Base-by-base conservation (phyloP, 2,797 vertebrate species). In the Octomys mimax region DNA sequence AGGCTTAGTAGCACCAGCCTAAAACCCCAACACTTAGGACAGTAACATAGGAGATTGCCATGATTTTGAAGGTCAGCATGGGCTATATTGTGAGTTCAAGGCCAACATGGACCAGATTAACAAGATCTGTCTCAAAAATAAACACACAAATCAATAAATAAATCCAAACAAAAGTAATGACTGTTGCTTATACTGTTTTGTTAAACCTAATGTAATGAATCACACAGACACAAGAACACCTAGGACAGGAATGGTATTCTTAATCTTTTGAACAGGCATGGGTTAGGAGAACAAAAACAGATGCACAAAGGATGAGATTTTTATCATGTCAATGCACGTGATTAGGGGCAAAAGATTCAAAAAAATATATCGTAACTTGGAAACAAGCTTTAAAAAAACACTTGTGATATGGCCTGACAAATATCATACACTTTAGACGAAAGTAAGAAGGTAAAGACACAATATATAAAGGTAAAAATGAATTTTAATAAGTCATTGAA, bases 321-420 rank as follows among this genome's bases (percentile, higher is more conserved):
- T 54, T 19, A 42, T 54, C 21, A 7, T 26, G 21, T 18, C 12
- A 80, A 8, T 36, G 13, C 18, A 26, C 19, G 57, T 33, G 3
- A 10, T 26, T 33, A 1, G 2, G 8, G 26, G 24, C 0, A 19
- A 5, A 4, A 31, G 22, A 49, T 28, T 62, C 66, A 36, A 9
- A 61, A 31, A 22, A 64, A 24, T 39, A 24, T 39, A 71, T 71
- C 52, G 46, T 8, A 36, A 49, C 33, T n/a, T n/a, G 7, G 6
- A 66, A 75, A 73, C 54, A 70, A 91, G 11, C 1, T 46, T 75
- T 26, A 22, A 39, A 42, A 13, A 46, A 24, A 52, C 54, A 59
- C 0, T 9, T n/a, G 5, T 8, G 13, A 61, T 57, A 28, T 33
- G 10, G 1, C 4, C 18, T 16, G 36, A 73, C 4, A 62, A n/a